A percentile compares a stretch with the other conserved stretches of the same genome.
phyloP scores from a whole-genome alignment of 1,140 invertebrate genomes.

The Ruditapes philippinarum region DNA sequence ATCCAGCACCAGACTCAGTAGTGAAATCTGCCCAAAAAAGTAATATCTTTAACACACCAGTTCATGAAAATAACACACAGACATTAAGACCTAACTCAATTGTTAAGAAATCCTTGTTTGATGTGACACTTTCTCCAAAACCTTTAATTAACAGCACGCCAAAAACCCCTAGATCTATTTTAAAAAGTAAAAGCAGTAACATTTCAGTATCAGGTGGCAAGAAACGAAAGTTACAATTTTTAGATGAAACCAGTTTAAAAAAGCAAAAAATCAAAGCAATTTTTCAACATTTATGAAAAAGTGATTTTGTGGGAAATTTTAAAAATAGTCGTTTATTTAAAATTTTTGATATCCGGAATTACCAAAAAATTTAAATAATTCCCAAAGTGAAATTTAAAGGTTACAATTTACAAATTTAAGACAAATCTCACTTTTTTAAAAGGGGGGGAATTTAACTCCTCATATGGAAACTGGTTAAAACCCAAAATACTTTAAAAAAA shows the following conservation, averaged over 20 bases:
- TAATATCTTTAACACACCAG: neutral
- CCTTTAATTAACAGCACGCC: too few relatives aligned
- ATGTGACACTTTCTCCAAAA: too few relatives aligned
- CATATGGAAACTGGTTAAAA: slow-evolving; percentile 33
- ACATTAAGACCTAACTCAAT: neutral
- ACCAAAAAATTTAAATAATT: neutral
- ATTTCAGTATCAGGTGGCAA: neutral
- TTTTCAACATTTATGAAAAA: neutral
- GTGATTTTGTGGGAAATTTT: neutral
- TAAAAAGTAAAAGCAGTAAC: neutral
- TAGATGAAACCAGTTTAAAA: too few relatives aligned
- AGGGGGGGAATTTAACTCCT: neutral
- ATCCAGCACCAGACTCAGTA: slow-evolving; percentile 32
- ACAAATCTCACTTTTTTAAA: neutral
- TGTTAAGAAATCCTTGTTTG: neutral
- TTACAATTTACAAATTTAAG: neutral
- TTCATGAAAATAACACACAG: neutral
- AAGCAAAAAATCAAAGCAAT: too few relatives aligned
- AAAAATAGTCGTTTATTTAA: neutral
- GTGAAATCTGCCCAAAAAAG: neutral
- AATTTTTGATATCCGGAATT: too few relatives aligned
- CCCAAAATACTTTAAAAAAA: slow-evolving; percentile 6
- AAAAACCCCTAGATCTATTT: neutral
- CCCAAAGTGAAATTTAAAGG: neutral
- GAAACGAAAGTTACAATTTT: neutral